Conservation (phyloP, 23 tunicate genomes). For the Styela clava region DNA sequence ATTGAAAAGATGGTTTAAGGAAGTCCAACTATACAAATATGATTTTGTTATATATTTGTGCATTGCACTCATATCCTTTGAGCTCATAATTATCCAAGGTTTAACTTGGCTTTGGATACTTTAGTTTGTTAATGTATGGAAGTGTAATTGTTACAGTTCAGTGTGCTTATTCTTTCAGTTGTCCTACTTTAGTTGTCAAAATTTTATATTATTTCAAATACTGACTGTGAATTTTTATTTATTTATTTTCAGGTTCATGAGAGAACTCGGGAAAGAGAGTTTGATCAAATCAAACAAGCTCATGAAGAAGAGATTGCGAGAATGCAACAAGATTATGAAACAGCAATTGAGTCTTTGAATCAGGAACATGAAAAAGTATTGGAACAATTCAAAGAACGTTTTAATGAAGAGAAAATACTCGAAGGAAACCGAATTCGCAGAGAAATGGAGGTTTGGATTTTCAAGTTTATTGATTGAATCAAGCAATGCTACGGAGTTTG, state of each 20-base stretch:
- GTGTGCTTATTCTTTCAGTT: too few relatives aligned
- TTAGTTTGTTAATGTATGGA: too few relatives aligned
- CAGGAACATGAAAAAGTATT: slow-evolving; percentile 43
- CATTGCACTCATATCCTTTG: too few relatives aligned
- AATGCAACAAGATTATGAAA: slow-evolving; percentile 26
- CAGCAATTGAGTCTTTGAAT: slow-evolving; percentile 38
- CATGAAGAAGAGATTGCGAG: slow-evolving; percentile 58
- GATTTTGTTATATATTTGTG: too few relatives aligned
- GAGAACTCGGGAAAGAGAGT: slow-evolving; percentile 62
- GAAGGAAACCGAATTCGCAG: slow-evolving; percentile 55
- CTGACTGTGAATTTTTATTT: too few relatives aligned
- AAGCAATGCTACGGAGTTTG: neutral
- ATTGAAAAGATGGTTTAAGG: too few relatives aligned
- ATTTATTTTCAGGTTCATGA: slow-evolving; percentile 60
- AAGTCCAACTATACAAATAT: too few relatives aligned
- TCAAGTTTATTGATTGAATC: neutral
- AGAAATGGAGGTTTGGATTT: slow-evolving; percentile 49
- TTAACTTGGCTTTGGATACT: too few relatives aligned
- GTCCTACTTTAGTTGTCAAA: too few relatives aligned
- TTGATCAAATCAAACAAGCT: slow-evolving; percentile 42
- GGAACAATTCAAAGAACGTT: slow-evolving; percentile 33
- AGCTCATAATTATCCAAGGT: too few relatives aligned
- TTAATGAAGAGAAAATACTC: slow-evolving; percentile 38
- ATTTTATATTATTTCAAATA: too few relatives aligned
- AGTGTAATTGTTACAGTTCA: too few relatives aligned